phyloP scores from a whole-genome alignment of 2,888 invertebrate species.

The Noctua janthe region DNA sequence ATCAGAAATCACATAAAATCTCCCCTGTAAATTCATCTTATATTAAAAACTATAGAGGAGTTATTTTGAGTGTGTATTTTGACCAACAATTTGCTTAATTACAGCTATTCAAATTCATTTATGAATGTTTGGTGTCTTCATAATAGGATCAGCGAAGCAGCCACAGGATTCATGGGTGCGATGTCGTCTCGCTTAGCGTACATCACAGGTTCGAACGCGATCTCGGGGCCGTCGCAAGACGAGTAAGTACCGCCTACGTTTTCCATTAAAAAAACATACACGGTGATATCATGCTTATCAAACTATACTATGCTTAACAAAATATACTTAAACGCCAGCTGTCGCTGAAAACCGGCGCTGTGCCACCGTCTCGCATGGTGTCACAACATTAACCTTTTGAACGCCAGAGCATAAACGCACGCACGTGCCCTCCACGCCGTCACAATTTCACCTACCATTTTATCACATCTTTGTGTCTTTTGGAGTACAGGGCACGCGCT shows the following conservation, averaged over 20 bases:
- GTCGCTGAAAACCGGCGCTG: neutral
- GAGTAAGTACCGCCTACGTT: constrained; percentile 81
- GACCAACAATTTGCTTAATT: neutral
- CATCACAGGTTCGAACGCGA: constrained; percentile 89
- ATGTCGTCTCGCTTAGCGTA: constrained; percentile 90
- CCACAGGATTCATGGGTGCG: constrained; percentile 89
- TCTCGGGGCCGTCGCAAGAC: constrained; percentile 84
- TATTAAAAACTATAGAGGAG: no score
- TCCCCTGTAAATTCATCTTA: no score
- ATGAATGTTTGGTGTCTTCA: neutral
- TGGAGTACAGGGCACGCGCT: no score
- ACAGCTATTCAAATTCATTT: neutral
- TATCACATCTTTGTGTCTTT: no score
- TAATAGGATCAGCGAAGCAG: constrained; percentile 89
- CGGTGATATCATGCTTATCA: neutral
- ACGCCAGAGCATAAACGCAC: no score
- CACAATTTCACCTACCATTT: no score
- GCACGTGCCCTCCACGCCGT: no score
- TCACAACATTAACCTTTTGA: neutral
- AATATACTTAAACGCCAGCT: neutral
- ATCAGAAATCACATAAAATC: no score
- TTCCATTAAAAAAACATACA: neutral
- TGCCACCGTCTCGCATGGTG: neutral
- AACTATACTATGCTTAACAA: neutral
- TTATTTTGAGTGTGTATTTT: neutral